These are phyloP conservation scores for Ranitomeya imitator DNA, from an alignment of 2,113 vertebrate genomes.

Conservation along the genomic window DNA sequence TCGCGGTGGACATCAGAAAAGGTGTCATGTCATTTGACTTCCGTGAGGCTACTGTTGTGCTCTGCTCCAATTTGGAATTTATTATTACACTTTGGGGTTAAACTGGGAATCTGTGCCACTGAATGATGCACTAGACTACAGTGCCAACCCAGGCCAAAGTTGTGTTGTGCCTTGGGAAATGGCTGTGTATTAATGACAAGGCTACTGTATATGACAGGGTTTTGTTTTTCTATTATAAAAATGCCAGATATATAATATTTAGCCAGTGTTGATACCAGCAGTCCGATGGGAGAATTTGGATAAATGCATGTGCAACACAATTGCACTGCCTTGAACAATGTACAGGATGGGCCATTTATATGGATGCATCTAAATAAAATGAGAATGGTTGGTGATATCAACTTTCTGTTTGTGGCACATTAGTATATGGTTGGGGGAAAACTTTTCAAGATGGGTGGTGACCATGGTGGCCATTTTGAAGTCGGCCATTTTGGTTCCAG, in stretches of 20 bases:
- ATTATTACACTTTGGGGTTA: background rate
- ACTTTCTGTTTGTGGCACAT: no score
- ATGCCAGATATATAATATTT: background rate
- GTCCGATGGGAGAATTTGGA: no score
- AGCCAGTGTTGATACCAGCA: no score
- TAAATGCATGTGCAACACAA: no score
- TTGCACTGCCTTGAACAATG: no score
- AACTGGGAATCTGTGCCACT: background rate
- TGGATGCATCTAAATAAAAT: no score
- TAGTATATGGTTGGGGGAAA: no score
- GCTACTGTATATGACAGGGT: background rate
- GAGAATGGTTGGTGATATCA: no score
- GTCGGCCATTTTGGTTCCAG: no score
- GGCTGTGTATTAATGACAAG: background rate
- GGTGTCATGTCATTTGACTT: background rate
- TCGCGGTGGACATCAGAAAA: background rate
- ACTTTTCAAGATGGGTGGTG: no score
- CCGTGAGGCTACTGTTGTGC: background rate
- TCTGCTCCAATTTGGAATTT: background rate
- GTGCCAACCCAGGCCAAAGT: background rate
- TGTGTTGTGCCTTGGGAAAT: background rate
- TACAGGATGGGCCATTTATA: no score
- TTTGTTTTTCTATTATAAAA: background rate
- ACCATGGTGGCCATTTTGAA: no score
- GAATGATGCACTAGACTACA: background rate